Evolutionary conservation across 1,140 invertebrate species (phyloP), one percentile per base, ranked within the genome.

Genomic region (Drosophila nigrodunni): DNA sequence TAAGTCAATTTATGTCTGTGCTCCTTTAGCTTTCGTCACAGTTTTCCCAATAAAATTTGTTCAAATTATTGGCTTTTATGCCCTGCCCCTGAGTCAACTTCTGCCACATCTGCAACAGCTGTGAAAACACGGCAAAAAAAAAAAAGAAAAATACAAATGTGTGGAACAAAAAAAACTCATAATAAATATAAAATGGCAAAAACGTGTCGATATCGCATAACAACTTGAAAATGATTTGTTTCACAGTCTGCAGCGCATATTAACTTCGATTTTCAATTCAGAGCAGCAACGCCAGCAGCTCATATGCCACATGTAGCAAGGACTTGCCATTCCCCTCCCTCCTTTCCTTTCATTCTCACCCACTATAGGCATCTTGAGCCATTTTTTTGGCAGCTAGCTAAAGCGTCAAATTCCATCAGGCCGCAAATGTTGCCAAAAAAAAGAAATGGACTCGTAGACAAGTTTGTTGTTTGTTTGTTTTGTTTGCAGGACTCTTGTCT

Each of bases 221-320:
- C 83, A 88, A 88, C 83, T 88, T 85, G 81, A 83, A 89, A 91
- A 85, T 88, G 88, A 91, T 91, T 91, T 91, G 83, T 90, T 88
- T 89, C 86, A 87, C 83, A 88, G 85, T 89, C 85, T 89, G 80
- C 85, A 69, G 77, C 77, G 85, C 85, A 89, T 88, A 88, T 88
- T 88, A 90, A 88, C 85, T 88, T 88, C 85, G 85, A 88, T 89
- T 88, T 88, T 80, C 86, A 89, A 81, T 88, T 88, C 81, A 69
- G 59, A 69, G 67, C 82, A 82, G 69, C 57, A 37, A 11, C 25
- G 25, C 25, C 50, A 43, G 54, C 74, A 76, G 66, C 60, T 65
- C 47, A 41, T 60, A 13, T 58, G 46, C 37, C 54, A 59, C 69
- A 59, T 73, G 50, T 54, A 68, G 65, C 15, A 54, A 15, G 15